Conservation (phyloP, 2,888 invertebrate genomes). For the Harpalus rubripes region DNA sequence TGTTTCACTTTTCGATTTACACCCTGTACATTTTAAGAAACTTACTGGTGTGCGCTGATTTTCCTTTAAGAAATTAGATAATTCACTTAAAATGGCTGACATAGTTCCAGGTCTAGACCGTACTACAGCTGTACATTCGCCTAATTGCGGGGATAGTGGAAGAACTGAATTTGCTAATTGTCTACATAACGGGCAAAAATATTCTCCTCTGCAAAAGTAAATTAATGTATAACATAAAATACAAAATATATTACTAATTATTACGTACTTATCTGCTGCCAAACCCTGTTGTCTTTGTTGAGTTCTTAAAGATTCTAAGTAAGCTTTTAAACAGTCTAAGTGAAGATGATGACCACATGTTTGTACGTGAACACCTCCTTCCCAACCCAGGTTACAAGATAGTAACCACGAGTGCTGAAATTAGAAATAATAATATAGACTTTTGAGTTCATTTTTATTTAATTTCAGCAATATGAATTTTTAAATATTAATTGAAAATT, state of each 20-base stretch:
- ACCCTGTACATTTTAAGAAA: too few species aligned
- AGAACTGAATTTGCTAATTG: conserved; percentile 94
- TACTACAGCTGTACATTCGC: conserved; percentile 83
- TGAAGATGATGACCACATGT: conserved; percentile 99
- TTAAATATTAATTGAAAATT: too few species aligned
- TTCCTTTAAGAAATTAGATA: conserved; percentile 83
- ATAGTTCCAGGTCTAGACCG: conserved; percentile 80
- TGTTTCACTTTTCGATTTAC: too few species aligned
- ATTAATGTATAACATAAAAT: neutral
- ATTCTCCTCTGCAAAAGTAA: conserved; percentile 85
- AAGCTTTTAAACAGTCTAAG: conserved; percentile 94
- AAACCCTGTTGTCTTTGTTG: conserved; percentile 88
- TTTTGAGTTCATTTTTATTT: too few species aligned
- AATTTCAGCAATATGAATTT: too few species aligned
- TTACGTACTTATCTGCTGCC: conserved; percentile 83
- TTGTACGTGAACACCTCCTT: conserved; percentile 95
- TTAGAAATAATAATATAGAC: neutral
- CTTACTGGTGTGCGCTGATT: conserved; percentile 84
- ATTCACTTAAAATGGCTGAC: conserved; percentile 77
- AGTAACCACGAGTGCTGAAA: conserved; percentile 87
- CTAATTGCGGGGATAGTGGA: conserved; percentile 87
- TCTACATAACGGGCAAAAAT: conserved; percentile 96
- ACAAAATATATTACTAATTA: neutral
- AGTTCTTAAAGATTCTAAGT: conserved; percentile 90
- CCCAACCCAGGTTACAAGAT: conserved; percentile 90